A percentile compares a stretch with the other conserved stretches of the same genome.
These are phyloP conservation scores for Drosophila dunni DNA, from an alignment of 1,140 invertebrate species.

Conservation along the genomic window DNA sequence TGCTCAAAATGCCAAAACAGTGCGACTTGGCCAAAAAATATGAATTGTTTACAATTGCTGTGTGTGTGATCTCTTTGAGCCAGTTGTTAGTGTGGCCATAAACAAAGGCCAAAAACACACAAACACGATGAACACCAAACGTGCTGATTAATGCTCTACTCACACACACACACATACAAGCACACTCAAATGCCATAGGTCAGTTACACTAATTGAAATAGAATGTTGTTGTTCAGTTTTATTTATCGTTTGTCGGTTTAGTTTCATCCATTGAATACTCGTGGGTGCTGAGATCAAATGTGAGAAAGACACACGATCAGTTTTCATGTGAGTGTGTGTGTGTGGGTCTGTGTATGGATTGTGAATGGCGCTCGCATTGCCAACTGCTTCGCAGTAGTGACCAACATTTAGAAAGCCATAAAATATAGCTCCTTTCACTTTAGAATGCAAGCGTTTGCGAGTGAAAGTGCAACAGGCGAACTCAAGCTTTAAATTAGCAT, in stretches of 20 bases:
- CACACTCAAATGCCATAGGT: constrained; percentile 70
- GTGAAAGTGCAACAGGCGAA: constrained; percentile 59
- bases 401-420: constrained; percentile 65
- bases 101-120: constrained; percentile 41
- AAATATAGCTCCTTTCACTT: constrained; percentile 66
- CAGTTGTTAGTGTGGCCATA: constrained; percentile 32
- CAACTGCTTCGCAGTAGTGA: constrained; percentile 27
- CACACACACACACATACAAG: neutral
- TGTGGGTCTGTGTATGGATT: constrained; percentile 5
- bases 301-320: constrained; percentile 21
- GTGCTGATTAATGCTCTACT: constrained; percentile 73
- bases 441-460: constrained; percentile 53
- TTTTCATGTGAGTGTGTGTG: constrained; percentile 14
- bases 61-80: constrained; percentile 7
- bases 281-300: constrained; percentile 45
- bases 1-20: neutral
- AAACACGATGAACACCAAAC: constrained; percentile 45
- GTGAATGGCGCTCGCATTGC: constrained; percentile 51
- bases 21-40: constrained; percentile 13
- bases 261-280: constrained; percentile 20
- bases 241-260: neutral
- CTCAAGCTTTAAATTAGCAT: neutral
- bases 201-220: constrained; percentile 82
- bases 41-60: constrained; percentile 21
- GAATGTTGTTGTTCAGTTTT: constrained; percentile 59